Evolutionary conservation across 2,888 invertebrate genomes (phyloP).

Genomic region (Troglohyphantes excavatus): DNA sequence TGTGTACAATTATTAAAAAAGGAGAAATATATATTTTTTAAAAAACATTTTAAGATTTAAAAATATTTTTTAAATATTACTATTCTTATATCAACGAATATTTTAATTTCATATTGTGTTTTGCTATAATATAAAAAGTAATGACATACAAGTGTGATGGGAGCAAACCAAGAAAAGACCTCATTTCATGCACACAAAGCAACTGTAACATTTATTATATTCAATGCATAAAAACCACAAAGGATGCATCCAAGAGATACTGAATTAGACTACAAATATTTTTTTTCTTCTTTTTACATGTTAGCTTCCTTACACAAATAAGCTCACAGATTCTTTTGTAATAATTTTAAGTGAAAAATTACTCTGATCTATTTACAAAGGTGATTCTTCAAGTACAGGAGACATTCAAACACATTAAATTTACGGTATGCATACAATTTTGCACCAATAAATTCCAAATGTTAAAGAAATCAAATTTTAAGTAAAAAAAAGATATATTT

Average conservation of each 20-base stretch:
- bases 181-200: slow-evolving; percentile 70
- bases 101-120: no score
- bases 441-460: no score
- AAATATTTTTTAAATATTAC: no score
- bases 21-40: no score
- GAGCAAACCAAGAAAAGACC: neutral
- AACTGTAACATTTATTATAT: slow-evolving; percentile 77
- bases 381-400: slow-evolving; percentile 51
- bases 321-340: slow-evolving; percentile 75
- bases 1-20: no score
- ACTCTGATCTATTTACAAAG: slow-evolving; percentile 74
- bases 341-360: slow-evolving; percentile 75
- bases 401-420: slow-evolving; percentile 8
- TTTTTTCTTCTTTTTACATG: slow-evolving; percentile 74
- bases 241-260: slow-evolving; percentile 72
- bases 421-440: neutral
- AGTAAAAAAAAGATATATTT: no score
- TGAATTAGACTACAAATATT: slow-evolving; percentile 71
- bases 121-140: no score
- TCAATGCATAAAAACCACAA: slow-evolving; percentile 77
- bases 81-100: no score
- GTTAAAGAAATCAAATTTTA: no score
- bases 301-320: slow-evolving; percentile 77
- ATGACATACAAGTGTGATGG: neutral
- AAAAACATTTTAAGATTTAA: no score